Evolutionary conservation across 2,797 vertebrate species (phyloP), one percentile per base, ranked within the genome.

Genomic region (Microctenopoma steveboyesi): DNA sequence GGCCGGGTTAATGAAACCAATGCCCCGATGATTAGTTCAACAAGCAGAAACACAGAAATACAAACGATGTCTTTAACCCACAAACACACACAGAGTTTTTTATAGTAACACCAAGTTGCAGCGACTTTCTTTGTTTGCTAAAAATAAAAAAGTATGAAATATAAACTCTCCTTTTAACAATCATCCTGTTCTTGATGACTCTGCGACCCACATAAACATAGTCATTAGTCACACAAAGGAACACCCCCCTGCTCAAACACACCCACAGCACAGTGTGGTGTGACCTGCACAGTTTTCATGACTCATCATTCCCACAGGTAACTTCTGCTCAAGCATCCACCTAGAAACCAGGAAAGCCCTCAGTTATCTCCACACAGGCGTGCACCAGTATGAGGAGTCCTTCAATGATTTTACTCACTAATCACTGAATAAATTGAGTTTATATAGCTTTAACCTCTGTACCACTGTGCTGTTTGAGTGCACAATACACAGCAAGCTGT

Each of bases 131-230:
- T 46, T n/a, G 43, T 5, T 47, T 18, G 8, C 7, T n/a, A 16
- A 15, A 7, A 45, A n/a, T 45, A 5, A 45, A n/a, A 16, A n/a
- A 22, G 18, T 22, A 11, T 22, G 7, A 11, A 48, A 49, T 1
- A 40, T 0, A 7, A 35, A 47, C 14, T 35, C 2, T 39, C 6
- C 12, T 27, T 13, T 7, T 10, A 16, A 43, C 4, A 35, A 12
- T 3, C 28, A 0, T 9, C 10, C 25, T 14, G 4, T 28, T 30
- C 8, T 7, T 16, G 7, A 9, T 64, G 48, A 79, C 46, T 80
- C 28, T 22, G 69, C 22, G 78, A 83, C 85, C 0, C 6, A 47
- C 5, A 39, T 43, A 73, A 63, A 84, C 65, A 64, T 47, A 59
- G 8, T 9, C 2, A 3, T 16, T 14, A 75, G 35, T 68, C 76